These are phyloP conservation scores for Sinocyclocheilus maitianheensis DNA, from an alignment of 2,113 vertebrate species.

Conservation along the genomic window DNA sequence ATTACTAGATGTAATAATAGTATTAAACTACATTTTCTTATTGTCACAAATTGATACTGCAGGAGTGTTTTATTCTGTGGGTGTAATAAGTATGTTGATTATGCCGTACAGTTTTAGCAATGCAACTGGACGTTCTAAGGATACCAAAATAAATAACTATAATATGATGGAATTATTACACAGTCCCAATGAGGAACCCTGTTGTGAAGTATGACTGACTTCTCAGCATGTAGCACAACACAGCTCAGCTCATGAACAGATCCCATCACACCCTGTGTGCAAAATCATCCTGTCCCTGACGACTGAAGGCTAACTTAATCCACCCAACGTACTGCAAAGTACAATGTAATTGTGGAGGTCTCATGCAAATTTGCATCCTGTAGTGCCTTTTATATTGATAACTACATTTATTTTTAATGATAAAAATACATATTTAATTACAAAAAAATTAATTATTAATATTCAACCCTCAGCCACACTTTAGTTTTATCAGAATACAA, in stretches of 20 bases:
- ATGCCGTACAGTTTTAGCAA: not conserved
- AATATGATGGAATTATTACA: not conserved
- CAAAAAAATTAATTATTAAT: no score
- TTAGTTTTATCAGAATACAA: no score
- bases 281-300: not conserved
- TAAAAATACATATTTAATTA: no score
- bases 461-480: no score
- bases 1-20: not conserved
- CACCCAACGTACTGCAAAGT: not conserved
- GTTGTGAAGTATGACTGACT: not conserved
- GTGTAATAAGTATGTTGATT: not conserved
- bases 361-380: not conserved
- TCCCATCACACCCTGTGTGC: not conserved
- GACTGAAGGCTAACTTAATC: not conserved
- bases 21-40: not conserved
- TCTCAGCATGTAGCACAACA: not conserved
- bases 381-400: not conserved
- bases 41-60: not conserved
- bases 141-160: not conserved
- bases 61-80: not conserved
- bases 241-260: not conserved
- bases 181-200: not conserved
- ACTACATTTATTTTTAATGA: no score
- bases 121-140: not conserved
- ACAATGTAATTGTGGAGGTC: not conserved